These are phyloP conservation scores for Muraenolepis orangiensis DNA, from an alignment of 2,797 vertebrate genomes.

Conservation along the genomic window DNA sequence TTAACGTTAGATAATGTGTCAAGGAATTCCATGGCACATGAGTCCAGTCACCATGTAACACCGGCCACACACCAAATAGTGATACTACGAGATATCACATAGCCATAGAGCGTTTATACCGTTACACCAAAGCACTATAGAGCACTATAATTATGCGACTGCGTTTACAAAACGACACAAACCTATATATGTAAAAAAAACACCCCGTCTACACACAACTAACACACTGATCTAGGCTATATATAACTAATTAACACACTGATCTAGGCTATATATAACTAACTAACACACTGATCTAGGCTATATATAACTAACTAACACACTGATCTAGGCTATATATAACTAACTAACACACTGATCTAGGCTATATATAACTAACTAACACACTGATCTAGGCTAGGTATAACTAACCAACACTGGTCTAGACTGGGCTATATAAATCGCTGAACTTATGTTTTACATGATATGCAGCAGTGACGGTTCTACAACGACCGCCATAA, in stretches of 20 bases:
- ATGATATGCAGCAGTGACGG: not conserved
- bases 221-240: not conserved
- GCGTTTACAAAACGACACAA: not conserved
- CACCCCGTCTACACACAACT: not conserved
- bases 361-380: not conserved
- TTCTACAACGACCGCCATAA: not conserved
- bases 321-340: not conserved
- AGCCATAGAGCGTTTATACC: too few species aligned
- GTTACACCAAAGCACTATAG: too few species aligned
- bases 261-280: not conserved
- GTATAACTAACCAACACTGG: not conserved
- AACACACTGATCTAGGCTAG: not conserved
- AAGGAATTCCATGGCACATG: not conserved
- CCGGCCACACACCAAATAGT: not conserved
- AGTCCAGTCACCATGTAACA: not conserved
- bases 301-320: too few species aligned
- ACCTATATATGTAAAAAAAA: not conserved
- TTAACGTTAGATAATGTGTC: not conserved
- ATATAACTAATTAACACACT: not conserved
- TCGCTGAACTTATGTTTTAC: too few species aligned
- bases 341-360: not conserved
- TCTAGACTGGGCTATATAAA: not conserved
- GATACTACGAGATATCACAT: too few species aligned
- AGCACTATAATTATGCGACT: too few species aligned
- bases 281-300: not conserved